Conservation (phyloP, 2,888 invertebrate genomes). For the Acutogordius australiensis region DNA sequence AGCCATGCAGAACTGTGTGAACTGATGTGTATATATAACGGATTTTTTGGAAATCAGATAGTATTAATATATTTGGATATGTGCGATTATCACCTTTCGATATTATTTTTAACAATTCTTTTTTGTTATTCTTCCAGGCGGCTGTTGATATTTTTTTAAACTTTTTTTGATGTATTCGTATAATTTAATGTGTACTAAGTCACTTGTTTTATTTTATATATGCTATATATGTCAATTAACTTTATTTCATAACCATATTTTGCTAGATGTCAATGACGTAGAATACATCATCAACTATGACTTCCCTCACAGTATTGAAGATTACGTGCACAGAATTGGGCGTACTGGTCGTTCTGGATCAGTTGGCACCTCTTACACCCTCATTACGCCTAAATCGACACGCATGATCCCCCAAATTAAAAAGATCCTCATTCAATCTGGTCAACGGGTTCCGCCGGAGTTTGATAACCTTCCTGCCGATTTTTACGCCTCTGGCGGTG, state of each 20-base stretch:
- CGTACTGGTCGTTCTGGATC: slow-evolving; percentile 70
- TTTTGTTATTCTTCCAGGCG: too few species aligned
- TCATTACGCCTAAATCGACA: slow-evolving; percentile 64
- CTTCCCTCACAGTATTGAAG: slow-evolving; percentile 83
- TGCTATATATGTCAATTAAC: too few species aligned
- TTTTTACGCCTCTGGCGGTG: not conserved
- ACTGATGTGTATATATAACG: too few species aligned
- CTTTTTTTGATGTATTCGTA: too few species aligned
- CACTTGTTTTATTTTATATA: too few species aligned
- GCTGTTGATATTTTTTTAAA: too few species aligned
- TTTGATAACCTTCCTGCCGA: slow-evolving; percentile 23
- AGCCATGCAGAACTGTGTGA: too few species aligned
- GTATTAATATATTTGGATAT: too few species aligned
- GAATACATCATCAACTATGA: slow-evolving; percentile 91
- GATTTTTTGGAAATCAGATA: too few species aligned
- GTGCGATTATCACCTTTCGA: not conserved
- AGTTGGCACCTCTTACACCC: slow-evolving; percentile 75
- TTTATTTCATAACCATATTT: too few species aligned
- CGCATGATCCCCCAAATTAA: slow-evolving; percentile 40
- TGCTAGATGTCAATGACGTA: slow-evolving; percentile 71
- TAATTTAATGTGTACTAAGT: too few species aligned
- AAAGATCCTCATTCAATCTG: slow-evolving; percentile 63
- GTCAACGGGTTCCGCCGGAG: slow-evolving; percentile 56
- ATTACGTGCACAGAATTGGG: slow-evolving; percentile 87
- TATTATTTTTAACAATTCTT: too few species aligned